Evolutionary conservation across 2,888 invertebrate genomes (phyloP), one percentile per base, ranked within the genome.

Genomic region (Euplexia lucipara): DNA sequence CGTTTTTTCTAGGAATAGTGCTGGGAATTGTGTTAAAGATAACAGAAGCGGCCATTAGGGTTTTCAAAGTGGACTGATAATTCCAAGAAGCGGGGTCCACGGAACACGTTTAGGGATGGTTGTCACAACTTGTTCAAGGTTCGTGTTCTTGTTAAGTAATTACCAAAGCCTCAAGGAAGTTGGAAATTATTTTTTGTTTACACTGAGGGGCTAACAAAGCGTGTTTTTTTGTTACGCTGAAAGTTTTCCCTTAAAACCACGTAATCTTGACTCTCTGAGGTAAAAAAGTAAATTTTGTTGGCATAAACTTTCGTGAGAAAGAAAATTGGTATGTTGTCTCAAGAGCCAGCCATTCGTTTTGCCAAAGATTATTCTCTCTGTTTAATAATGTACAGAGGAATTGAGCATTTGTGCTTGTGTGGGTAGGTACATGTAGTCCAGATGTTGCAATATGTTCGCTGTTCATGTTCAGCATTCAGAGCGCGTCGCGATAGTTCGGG

Each of bases 401-500:
- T 62, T 52, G 48, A 68, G 44, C 53, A 75, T 78, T 78, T 71
- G 78, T 60, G 34, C 56, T 37, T 52, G 66, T 59, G 59, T 56
- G 22, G 22, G 47, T 49, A 22, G 12, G 44, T 61, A 49, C 52
- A 42, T 56, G 51, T 48, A 34, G 61, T 62, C 61, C 69, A 75
- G 81, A 75, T 79, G 78, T 76, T 53, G 72, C 67, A 71, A 79
- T 83, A 79, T 79, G 74, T 71, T 64, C 47, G 54, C 52, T 49
- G 60, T 62, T 70, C 42, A 59, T 49, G 60, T 62, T 70, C 42
- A 59, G 32, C 41, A 82, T 85, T 80, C 79, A 51, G 34, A 26
- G 42, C 77, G 80, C 82, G 82, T 80, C 78, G 54, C 57, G 67
- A 75, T 77, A 79, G 82, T 81, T 81, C 53, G 54, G 59, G 62